Evolutionary conservation across 2,797 vertebrate species (phyloP), one percentile per base, ranked within the genome.

Genomic region (Squalus acanthias): DNA sequence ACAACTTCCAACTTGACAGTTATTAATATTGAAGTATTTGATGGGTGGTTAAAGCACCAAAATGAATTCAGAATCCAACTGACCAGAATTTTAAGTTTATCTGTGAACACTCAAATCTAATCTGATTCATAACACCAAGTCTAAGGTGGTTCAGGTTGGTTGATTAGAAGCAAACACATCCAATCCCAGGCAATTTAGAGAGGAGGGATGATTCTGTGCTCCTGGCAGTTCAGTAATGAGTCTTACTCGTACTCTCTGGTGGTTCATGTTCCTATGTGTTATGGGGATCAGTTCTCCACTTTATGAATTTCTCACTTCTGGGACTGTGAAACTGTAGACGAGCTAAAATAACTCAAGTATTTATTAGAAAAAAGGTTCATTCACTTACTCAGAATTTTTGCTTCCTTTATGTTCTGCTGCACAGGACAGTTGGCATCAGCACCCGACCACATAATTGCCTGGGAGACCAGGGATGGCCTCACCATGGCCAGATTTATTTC

Each of bases 21-120:
- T 91, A 91, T n/a, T 91, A 91, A 63, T 91, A n/a, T 91, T 91
- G 33, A 89, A 91, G 33, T 65, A 91, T 91, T 91, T 33, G 29
- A 91, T 91, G 88, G 57, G 33, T n/a, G 33, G 57, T 2, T 91
- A 53, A 63, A 91, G 88, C 57, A 91, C 15, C 57, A n/a, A 60
- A 65, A 91, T 65, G n/a, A 63, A 63, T 89, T 91, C 33, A 63
- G 57, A 91, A 63, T 91, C 29, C 88, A 65, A 91, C 57, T 91
- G 57, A 63, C 88, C 29, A 91, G 60, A n/a, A 91, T 91, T 85
- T 39, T 85, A 85, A 85, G 33, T n/a, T 65, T 33, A 91, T 63
- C 65, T 91, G 12, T 60, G 57, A 65, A n/a, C 60, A 60, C 29
- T 91, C 60, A 65, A n/a, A 91, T 91, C 33, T 91, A 91, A 63